A percentile compares a stretch with the other conserved stretches of the same genome.
phyloP scores from a whole-genome alignment of 2,888 invertebrate species.

The Lithophane semibrunnea region DNA sequence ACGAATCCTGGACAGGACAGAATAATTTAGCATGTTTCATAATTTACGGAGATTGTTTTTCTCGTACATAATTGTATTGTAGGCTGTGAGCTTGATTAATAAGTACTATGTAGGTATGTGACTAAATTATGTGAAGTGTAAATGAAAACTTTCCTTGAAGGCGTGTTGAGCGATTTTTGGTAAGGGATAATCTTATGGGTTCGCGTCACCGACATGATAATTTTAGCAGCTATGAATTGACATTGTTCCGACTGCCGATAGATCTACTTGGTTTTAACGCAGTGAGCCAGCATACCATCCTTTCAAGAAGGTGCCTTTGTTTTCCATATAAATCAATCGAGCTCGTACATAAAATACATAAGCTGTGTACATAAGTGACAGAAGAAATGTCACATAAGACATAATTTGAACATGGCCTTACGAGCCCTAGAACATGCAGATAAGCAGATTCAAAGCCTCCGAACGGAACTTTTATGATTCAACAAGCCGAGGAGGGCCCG shows the following conservation, averaged over 20 bases:
- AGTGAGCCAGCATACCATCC: neutral
- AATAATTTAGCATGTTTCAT: conserved; percentile 25
- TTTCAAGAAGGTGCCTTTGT: neutral
- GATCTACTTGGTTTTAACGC: neutral
- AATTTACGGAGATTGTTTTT: conserved; percentile 5
- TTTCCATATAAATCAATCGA: neutral
- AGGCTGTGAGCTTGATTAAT: neutral
- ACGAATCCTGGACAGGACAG: conserved; percentile 27
- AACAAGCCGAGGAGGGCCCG: no score
- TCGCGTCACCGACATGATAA: neutral
- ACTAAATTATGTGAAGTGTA: neutral
- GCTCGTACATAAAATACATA: neutral
- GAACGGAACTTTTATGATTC: neutral
- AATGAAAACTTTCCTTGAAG: no score
- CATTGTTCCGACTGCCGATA: no score
- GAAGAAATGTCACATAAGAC: neutral
- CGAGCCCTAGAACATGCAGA: neutral
- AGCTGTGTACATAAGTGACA: neutral
- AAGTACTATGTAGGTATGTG: neutral
- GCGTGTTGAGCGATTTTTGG: no score
- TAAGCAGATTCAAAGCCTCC: neutral
- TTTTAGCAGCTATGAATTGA: no score
- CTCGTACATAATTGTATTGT: neutral
- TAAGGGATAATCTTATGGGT: neutral
- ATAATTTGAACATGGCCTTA: neutral